These are phyloP conservation scores for Desmodus rotundus DNA, from an alignment of 2,113 vertebrate genomes.

Conservation along the genomic window DNA sequence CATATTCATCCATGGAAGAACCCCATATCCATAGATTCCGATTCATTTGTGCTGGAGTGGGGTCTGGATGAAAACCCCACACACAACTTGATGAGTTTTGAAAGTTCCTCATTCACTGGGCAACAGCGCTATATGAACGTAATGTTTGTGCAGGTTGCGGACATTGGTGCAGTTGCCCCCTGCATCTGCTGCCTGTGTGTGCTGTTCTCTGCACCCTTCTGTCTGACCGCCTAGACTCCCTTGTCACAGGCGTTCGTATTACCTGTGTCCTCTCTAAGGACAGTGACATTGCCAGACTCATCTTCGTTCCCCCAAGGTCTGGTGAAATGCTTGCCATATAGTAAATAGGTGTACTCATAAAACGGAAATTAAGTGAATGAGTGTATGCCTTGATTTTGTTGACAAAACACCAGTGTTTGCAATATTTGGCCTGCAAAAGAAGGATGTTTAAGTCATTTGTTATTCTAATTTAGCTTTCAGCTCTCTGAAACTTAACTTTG, in stretches of 20 bases:
- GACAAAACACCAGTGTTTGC: not conserved
- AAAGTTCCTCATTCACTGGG: not conserved
- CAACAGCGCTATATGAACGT: not conserved
- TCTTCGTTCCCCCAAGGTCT: not conserved
- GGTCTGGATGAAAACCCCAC: not conserved
- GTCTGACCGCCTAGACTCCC: not conserved
- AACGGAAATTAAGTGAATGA: not conserved
- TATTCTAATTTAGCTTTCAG: constrained; percentile 8
- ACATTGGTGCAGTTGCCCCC: not conserved
- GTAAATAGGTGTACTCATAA: not conserved
- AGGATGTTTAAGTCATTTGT: not conserved
- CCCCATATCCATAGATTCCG: not conserved
- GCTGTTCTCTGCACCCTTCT: not conserved
- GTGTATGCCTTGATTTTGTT: not conserved
- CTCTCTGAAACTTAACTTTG: not conserved
- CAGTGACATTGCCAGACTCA: not conserved
- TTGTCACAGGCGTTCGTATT: not conserved
- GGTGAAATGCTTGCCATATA: not conserved
- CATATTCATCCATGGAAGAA: not conserved
- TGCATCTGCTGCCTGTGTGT: not conserved
- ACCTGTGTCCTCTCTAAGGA: not conserved
- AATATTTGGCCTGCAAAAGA: not conserved
- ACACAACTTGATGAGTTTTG: not conserved
- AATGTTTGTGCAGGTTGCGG: not conserved
- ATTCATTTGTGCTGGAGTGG: not conserved